Base-by-base conservation (phyloP, 2,797 vertebrate genomes). In the Enteromius thamalakanensis region DNA sequence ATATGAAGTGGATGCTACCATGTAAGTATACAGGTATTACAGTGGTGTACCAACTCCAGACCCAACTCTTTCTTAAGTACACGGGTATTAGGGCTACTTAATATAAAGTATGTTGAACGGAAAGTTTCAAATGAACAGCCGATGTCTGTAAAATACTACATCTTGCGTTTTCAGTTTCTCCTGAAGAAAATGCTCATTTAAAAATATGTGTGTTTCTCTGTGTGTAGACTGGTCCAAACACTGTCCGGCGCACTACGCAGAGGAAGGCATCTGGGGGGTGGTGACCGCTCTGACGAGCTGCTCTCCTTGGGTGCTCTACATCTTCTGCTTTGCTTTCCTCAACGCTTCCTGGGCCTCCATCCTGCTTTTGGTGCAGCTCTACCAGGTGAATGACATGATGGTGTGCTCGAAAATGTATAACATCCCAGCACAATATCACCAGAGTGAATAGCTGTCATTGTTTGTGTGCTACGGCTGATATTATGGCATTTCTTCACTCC, bases 251-350 rank as follows among this genome's bases (percentile, higher is more conserved):
- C 95, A 87, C 1, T 96, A 95, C 23, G 79, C 86, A 51, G 91
- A 94, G 82, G 93, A 96, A 79, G 96, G 96, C 49, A n/a, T 91
- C 0, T 97, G 96, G 97, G 93, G 76, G 0, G 93, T 90, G 55
- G 68, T 96, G 80, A 94, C 90, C 0, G 92, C 92, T 82, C 91
- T 96, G 68, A 88, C 94, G 1, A 80, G 87, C 86, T 99, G 97
- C 81, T 98, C 97, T 12, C 95, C 98, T 0, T 99, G 98, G 97
- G 87, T 98, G 85, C 92, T 95, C 47, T 92, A 94, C 87, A 86
- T 99, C 85, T 97, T 96, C 79, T 19, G 92, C 72, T 45, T 98
- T 14, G 89, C 95, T 68, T 87, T 92, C 84, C 96, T 97, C 84
- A 96, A 98, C 84, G 92, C 93, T 51, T 89, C 88, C 1, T 99